Base-by-base conservation (phyloP, 2,113 vertebrate genomes). In the Monarcha castaneiventris region DNA sequence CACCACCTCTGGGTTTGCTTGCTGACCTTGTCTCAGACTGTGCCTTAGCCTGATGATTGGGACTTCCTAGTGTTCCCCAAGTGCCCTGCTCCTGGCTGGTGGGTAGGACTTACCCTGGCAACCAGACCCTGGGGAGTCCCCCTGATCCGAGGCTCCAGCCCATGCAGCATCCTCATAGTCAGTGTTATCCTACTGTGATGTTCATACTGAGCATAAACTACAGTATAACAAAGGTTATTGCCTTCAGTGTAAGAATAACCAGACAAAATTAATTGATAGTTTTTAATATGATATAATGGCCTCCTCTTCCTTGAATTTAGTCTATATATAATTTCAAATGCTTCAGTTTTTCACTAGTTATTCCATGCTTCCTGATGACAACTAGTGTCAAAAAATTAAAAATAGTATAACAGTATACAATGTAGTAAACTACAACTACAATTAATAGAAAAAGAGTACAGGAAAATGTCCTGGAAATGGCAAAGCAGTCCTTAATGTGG, bases 21-120 rank as follows among this genome's bases (percentile, higher is more conserved):
- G 5, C 26, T 7, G 7, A 20, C 23, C 26, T 49, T 15, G 3
- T 8, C 9, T 81, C 3, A 3, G 4, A 39, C 16, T 11, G 3
- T 30, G 22, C 1, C 43, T 27, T 29, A 43, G 5, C 6, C 32
- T 3, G 1, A 16, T n/a, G 10, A 1, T 14, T 55, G 19, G 4
- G 10, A 6, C 7, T 82, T 30, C 8, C n/a, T 27, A 7, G 9
- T 39, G 9, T 1, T 2, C 4, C 11, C 2, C 16, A 52, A 13
- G 12, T 80, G 25, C 18, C 18, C 16, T 75, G 21, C 21, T 58
- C 11, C 27, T 26, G 21, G 11, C 15, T 84, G 10, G 4, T 10
- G 5, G 4, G 16, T 64, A 16, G 29, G 41, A 55, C 1, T 4
- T 19, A 25, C 5, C 11, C 5, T 35, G 35, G 6, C 26, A 90